Percentiles rank a stretch among this genome's conserved stretches.
Conservation (phyloP, 2,888 invertebrate species). For the Vannuccia rotundouncinata region DNA sequence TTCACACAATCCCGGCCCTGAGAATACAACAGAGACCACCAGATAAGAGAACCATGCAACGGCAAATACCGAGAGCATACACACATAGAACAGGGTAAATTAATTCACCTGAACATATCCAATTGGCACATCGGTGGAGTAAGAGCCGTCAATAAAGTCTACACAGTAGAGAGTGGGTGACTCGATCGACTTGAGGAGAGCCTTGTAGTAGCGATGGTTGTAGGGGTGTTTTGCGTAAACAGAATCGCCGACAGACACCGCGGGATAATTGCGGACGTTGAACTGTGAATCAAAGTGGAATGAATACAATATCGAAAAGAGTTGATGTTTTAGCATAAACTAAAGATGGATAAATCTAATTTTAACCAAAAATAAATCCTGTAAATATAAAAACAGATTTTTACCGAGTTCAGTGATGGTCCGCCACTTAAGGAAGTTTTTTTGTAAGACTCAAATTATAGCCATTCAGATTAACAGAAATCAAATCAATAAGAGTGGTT, state of each 20-base stretch:
- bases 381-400: too few relatives aligned
- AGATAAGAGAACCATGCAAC: background rate
- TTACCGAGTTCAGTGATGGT: too few relatives aligned
- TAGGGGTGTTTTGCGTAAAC: conserved; percentile 31
- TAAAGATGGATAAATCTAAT: too few relatives aligned
- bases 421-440: too few relatives aligned
- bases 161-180: conserved; percentile 5
- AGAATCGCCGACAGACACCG: conserved; percentile 27
- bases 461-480: too few relatives aligned
- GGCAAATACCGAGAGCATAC: too few relatives aligned
- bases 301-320: too few relatives aligned
- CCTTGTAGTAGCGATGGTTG: conserved; percentile 1
- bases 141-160: background rate
- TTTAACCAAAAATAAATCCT: too few relatives aligned
- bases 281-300: background rate
- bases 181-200: background rate
- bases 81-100: too few relatives aligned
- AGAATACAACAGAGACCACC: background rate
- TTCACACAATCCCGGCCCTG: conserved; percentile 4
- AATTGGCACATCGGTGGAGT: background rate
- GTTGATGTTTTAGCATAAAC: too few relatives aligned
- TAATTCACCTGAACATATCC: background rate
- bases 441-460: too few relatives aligned
- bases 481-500: too few relatives aligned
- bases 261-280: conserved; percentile 9